These are phyloP conservation scores for Liposcelis brunnea DNA, from an alignment of 2,888 invertebrate species.

Conservation along the genomic window DNA sequence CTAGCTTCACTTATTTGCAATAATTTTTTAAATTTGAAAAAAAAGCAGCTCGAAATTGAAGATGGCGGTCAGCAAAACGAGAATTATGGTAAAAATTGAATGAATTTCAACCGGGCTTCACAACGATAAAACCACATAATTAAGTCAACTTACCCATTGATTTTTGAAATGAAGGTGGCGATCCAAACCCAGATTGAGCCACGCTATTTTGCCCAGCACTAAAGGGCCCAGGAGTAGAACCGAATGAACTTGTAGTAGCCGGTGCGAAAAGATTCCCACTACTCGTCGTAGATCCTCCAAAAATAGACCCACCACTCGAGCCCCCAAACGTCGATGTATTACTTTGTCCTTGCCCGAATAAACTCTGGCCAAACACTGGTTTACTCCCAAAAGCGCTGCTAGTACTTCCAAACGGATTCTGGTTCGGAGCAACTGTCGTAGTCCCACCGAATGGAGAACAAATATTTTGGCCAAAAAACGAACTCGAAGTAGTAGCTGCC, in stretches of 20 bases:
- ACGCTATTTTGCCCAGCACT: slow-evolving; percentile 23
- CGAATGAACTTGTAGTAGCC: slow-evolving; percentile 7
- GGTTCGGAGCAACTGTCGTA: slow-evolving; percentile 11
- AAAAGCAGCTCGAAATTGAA: too few relatives aligned
- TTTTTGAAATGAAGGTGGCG: slow-evolving; percentile 22
- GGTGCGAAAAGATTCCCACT: neutral
- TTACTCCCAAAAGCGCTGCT: slow-evolving; percentile 16
- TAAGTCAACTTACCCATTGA: slow-evolving; percentile 15
- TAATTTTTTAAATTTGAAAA: too few relatives aligned
- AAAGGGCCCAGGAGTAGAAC: slow-evolving; percentile 18
- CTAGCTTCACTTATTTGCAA: too few relatives aligned
- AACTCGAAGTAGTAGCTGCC: neutral
- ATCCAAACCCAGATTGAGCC: slow-evolving; percentile 28
- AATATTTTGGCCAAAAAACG: slow-evolving; percentile 14
- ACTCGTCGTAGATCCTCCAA: slow-evolving; percentile 13
- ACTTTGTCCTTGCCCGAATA: neutral
- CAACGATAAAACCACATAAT: too few relatives aligned
- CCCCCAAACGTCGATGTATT: slow-evolving; percentile 12
- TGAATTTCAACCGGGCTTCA: too few relatives aligned
- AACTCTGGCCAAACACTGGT: slow-evolving; percentile 21
- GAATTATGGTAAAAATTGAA: too few relatives aligned
- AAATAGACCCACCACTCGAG: slow-evolving; percentile 15
- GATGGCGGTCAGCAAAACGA: too few relatives aligned
- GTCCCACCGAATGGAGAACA: slow-evolving; percentile 13
- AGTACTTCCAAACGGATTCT: slow-evolving; percentile 16